Evolutionary conservation across 2,888 invertebrate species (phyloP).

Genomic region (Lepidochitona cinerea): DNA sequence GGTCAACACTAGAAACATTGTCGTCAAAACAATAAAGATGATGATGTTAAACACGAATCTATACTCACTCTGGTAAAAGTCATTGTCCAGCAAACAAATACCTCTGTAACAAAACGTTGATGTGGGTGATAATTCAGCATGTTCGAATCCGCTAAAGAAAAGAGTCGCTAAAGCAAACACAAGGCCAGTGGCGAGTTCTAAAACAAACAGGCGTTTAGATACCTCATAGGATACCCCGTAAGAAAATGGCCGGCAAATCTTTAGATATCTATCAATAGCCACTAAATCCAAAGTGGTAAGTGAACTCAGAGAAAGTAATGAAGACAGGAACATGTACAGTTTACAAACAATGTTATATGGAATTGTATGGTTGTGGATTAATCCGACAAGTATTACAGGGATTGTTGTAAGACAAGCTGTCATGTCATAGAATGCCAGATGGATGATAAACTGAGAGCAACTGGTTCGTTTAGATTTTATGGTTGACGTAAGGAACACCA

Average conservation of each 20-base stretch:
- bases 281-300: background rate
- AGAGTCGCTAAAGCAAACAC: background rate
- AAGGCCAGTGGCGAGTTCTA: background rate
- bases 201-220: background rate
- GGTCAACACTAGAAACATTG: background rate
- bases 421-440: background rate
- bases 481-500: background rate
- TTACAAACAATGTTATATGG: background rate
- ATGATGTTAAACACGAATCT: background rate
- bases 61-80: background rate
- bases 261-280: background rate
- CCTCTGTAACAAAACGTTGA: background rate
- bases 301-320: background rate
- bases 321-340: background rate
- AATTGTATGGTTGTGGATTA: background rate
- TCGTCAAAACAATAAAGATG: background rate
- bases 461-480: background rate
- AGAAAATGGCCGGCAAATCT: background rate
- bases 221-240: background rate
- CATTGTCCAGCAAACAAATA: background rate
- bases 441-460: background rate
- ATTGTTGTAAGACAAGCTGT: background rate
- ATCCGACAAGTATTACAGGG: background rate
- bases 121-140: background rate
- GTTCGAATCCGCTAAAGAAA: background rate